phyloP scores from a whole-genome alignment of 2,888 invertebrate genomes.

The Conops quadrifasciatus region DNA sequence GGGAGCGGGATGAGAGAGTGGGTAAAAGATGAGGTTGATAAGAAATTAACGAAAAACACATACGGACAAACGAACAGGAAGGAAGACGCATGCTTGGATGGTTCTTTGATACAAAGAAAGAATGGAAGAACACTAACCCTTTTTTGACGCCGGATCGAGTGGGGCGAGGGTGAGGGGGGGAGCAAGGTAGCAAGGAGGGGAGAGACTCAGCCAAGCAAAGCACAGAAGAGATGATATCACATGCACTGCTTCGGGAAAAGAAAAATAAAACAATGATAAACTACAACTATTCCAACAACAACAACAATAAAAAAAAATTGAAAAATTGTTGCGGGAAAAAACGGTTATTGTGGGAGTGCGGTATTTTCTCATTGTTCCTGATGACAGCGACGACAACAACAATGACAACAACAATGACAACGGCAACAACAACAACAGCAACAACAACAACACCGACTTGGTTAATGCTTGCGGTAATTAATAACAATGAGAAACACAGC shows the following conservation, averaged over 20 bases:
- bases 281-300: conserved; percentile 47
- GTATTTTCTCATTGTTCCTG: conserved; percentile 25
- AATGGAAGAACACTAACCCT: too few species aligned
- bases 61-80: too few species aligned
- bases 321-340: not conserved
- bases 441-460: conserved; percentile 43
- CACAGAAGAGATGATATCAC: conserved; percentile 21
- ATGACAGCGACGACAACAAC: conserved; percentile 22
- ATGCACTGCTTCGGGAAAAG: conserved; percentile 4
- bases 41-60: too few species aligned
- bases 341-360: conserved; percentile 37
- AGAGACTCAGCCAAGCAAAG: conserved; percentile 27
- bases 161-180: not conserved
- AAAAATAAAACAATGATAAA: conserved; percentile 20
- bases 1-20: too few species aligned
- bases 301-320: not conserved
- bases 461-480: conserved; percentile 35
- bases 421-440: conserved; percentile 25
- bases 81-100: too few species aligned
- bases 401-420: not conserved
- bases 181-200: not conserved
- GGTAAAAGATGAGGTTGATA: too few species aligned
- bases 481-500: conserved; percentile 31
- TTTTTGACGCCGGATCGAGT: not conserved
- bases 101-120: too few species aligned